phyloP scores from a whole-genome alignment of 2,888 invertebrate genomes.

The Himalopsyche anomala region DNA sequence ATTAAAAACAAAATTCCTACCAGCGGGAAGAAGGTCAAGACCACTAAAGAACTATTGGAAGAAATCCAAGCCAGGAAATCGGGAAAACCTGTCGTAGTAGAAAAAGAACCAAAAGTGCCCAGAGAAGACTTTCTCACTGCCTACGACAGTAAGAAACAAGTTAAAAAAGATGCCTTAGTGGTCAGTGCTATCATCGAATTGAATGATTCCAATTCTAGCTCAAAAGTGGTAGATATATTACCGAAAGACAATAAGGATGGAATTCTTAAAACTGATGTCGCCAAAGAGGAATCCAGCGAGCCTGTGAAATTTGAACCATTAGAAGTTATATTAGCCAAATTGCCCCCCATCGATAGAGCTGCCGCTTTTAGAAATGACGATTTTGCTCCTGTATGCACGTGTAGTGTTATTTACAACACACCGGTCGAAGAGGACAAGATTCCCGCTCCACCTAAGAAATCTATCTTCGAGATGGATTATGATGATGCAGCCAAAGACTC shows the following conservation, averaged over 20 bases:
- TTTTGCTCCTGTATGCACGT: conserved; percentile 63
- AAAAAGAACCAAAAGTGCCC: conserved; percentile 53
- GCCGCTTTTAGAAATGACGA: conserved; percentile 76
- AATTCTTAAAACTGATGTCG: conserved; percentile 55
- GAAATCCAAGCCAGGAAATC: conserved; percentile 80
- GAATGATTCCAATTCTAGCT: conserved; percentile 65
- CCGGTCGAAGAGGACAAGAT: conserved; percentile 58
- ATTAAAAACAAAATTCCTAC: conserved; percentile 72
- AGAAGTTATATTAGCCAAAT: conserved; percentile 79
- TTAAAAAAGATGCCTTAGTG: conserved; percentile 46
- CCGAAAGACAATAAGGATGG: conserved; percentile 56
- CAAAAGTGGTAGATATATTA: conserved; percentile 48
- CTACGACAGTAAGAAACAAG: conserved; percentile 63
- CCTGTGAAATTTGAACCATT: conserved; percentile 69
- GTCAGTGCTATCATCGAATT: conserved; percentile 64
- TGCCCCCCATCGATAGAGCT: conserved; percentile 81
- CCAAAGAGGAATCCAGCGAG: conserved; percentile 59
- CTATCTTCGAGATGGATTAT: conserved; percentile 63
- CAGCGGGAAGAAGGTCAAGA: conserved; percentile 77
- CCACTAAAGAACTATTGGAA: conserved; percentile 88
- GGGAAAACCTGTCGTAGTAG: conserved; percentile 54
- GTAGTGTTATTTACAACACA: conserved; percentile 58
- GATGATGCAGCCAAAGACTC: conserved; percentile 46
- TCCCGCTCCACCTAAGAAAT: conserved; percentile 57
- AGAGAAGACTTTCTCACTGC: conserved; percentile 64